Percentiles rank a stretch among this genome's conserved stretches.
phyloP scores from a whole-genome alignment of 35 echinoderm and acorn worm genomes.

The Patiria miniata region DNA sequence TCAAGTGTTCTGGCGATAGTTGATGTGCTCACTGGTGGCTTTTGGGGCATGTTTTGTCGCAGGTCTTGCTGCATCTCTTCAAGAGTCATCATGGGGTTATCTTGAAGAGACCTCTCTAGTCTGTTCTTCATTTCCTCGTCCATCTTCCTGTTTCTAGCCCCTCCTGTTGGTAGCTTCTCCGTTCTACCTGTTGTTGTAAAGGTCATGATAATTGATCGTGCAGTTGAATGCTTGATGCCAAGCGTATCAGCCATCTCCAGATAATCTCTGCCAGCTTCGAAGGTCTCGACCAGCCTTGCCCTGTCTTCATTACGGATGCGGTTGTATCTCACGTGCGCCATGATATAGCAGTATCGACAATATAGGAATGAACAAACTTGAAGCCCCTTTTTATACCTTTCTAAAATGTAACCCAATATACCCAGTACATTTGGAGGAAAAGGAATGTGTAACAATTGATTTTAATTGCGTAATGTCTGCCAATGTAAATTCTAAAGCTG shows the following conservation, averaged over 20 bases:
- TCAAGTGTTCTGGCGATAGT: slow-evolving; percentile 25
- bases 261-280: slow-evolving; percentile 27
- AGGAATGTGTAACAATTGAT: no score
- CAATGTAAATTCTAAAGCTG: no score
- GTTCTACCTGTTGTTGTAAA: slow-evolving; percentile 20
- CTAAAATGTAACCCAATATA: no score
- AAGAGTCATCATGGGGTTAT: background rate
- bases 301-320: slow-evolving; percentile 37
- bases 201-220: slow-evolving; percentile 36
- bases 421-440: no score
- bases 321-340: no score
- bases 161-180: slow-evolving; percentile 34
- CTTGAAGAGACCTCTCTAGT: background rate
- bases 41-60: background rate
- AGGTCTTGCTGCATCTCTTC: background rate
- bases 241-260: slow-evolving; percentile 36
- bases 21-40: background rate
- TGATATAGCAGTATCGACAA: no score
- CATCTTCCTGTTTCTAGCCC: slow-evolving; percentile 9
- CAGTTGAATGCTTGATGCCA: slow-evolving; percentile 36
- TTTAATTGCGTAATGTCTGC: no score
- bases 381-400: no score
- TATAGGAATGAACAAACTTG: no score
- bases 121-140: slow-evolving; percentile 13
- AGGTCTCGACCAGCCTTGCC: slow-evolving; percentile 26